These are phyloP conservation scores for Numenius phaeopus DNA, from an alignment of 2,797 vertebrate species.

Conservation along the genomic window DNA sequence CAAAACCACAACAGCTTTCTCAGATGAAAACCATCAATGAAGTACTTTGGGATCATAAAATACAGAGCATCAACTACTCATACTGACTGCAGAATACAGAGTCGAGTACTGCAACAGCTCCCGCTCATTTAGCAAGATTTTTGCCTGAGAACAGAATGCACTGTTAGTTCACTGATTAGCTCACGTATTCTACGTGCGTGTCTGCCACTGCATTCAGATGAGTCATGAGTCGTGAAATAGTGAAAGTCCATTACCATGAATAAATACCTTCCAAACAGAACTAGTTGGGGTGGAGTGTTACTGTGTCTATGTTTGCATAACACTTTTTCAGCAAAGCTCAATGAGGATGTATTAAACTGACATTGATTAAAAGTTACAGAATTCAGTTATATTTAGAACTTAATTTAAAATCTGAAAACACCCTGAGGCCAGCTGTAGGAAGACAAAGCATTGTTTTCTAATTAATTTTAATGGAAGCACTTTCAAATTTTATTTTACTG, in stretches of 20 bases:
- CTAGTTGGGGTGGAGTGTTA: background rate
- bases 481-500: slow-evolving; percentile 22
- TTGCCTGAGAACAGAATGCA: background rate
- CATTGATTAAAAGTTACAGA: slow-evolving; percentile 44
- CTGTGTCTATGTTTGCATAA: background rate
- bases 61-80: background rate
- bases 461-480: slow-evolving; percentile 6
- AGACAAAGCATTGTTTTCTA: background rate
- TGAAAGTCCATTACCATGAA: background rate
- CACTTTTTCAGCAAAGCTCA: background rate
- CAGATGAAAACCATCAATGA: background rate
- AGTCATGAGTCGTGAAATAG: background rate
- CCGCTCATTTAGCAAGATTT: background rate
- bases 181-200: background rate
- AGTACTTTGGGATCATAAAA: background rate
- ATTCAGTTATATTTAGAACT: slow-evolving; percentile 36
- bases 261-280: background rate
- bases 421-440: background rate
- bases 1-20: background rate
- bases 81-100: background rate
- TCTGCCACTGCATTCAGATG: background rate
- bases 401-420: slow-evolving; percentile 41
- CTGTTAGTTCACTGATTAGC: background rate
- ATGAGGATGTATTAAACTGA: background rate
- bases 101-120: background rate